Evolutionary conservation across 2,113 vertebrate species (phyloP), one percentile per base, ranked within the genome.

Genomic region (Centropus bengalensis): DNA sequence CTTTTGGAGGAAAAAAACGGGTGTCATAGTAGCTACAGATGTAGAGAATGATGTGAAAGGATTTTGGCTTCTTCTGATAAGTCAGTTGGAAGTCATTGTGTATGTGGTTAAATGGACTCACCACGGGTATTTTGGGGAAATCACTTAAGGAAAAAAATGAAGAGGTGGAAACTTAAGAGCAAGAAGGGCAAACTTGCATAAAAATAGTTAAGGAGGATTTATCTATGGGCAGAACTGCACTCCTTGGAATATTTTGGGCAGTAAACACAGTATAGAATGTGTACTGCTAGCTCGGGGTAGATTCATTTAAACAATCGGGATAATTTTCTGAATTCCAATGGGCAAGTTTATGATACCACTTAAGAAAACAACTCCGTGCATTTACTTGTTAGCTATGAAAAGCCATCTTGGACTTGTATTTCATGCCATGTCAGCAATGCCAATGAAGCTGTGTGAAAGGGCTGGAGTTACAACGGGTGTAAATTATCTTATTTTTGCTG

Each of bases 41-140:
- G 73, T 96, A 88, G 89, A 91, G 86, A 95, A 93, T 63, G 16
- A 28, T 67, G 56, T 93, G 66, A n/a, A 94, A 91, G 19, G 91
- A 71, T 82, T 94, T 75, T 92, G 73, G 33, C 64, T 44, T 93
- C 76, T 95, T 95, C 56, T 96, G 28, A 63, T 75, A 68, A 87
- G 9, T 73, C 80, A 81, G 17, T 69, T 83, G 94, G 95, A 68
- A 90, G 47, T 93, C 47, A 30, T 51, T 93, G 38, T 94, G 1
- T 68, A 8, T 96, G 27, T 78, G 77, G 55, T 82, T 88, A 88
- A 89, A 22, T 96, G 62, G 71, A 42, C 58, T 92, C 59, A 56
- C 8, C 2, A 1, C 32, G 45, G 54, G 33, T 76, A 9, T 83
- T 77, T 55, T 21, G 70, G 71, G 59, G 28, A 66, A 71, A 19